Percentiles rank a stretch among this genome's conserved stretches.
These are phyloP conservation scores for Callaeas wilsoni DNA, from an alignment of 2,113 vertebrate species.

Conservation along the genomic window DNA sequence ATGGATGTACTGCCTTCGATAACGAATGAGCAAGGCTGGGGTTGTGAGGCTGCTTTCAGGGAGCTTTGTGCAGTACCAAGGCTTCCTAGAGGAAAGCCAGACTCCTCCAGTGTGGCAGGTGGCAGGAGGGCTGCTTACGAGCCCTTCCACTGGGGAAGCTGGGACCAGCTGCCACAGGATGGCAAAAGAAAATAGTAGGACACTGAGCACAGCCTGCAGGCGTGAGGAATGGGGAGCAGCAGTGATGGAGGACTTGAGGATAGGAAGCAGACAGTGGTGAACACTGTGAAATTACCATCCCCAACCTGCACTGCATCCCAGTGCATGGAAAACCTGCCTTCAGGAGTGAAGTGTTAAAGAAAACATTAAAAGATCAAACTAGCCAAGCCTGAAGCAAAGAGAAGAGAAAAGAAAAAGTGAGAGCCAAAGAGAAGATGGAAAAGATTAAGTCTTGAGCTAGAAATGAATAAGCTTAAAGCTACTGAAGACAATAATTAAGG, in stretches of 20 bases:
- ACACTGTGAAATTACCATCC: background rate
- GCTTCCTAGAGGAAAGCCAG: background rate
- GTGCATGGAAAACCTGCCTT: background rate
- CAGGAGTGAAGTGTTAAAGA: background rate
- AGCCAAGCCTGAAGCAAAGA: background rate
- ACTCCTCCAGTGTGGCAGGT: background rate
- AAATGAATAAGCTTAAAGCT: background rate
- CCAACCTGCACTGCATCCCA: background rate
- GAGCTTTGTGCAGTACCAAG: background rate
- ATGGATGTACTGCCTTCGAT: background rate
- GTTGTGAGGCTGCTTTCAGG: background rate
- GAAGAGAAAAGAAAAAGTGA: background rate
- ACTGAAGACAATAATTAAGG: background rate
- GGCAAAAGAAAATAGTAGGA: background rate
- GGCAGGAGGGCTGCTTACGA: background rate
- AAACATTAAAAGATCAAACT: background rate
- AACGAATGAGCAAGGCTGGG: background rate
- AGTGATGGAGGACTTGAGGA: background rate
- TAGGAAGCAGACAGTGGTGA: background rate
- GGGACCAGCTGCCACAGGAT: background rate
- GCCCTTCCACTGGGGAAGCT: background rate
- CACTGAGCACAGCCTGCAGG: background rate
- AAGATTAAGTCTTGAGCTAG: background rate
- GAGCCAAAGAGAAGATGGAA: background rate
- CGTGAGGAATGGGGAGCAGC: rapidly evolving